Conservation (phyloP, 2,888 invertebrate genomes). For the Ashinkailepas kermadecensis region DNA sequence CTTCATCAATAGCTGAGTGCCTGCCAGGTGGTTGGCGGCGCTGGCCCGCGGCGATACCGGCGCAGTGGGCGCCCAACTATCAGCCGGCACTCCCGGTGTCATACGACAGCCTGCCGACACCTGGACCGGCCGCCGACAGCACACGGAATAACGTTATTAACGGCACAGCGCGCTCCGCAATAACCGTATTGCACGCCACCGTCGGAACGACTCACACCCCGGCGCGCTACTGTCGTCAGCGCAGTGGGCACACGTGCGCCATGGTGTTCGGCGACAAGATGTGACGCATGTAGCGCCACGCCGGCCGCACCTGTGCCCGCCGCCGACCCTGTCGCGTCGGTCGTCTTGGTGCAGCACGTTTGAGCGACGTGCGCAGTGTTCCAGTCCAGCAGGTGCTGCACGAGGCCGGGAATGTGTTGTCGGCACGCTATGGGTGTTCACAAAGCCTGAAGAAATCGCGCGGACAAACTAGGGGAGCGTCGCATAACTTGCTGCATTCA, state of each 20-base stretch:
- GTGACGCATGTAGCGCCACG: background rate
- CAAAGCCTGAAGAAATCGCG: background rate
- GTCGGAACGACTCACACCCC: background rate
- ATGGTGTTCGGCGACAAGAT: background rate
- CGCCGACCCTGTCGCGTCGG: background rate
- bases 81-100: background rate
- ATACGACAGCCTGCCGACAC: background rate
- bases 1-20: no score
- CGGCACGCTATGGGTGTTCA: background rate
- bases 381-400: background rate
- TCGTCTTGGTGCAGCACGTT: background rate
- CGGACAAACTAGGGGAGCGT: background rate
- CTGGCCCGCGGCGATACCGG: no score
- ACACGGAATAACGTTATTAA: background rate
- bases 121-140: background rate
- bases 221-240: background rate
- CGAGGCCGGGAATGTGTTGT: background rate
- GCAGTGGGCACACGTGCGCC: background rate
- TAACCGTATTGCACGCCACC: background rate
- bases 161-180: background rate
- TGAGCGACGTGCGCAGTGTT: background rate
- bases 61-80: background rate
- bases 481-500: slow-evolving; percentile 5
- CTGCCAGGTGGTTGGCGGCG: no score
- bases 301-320: background rate